Base-by-base conservation (phyloP, 2,888 invertebrate species). In the Ectobius pallidus region DNA sequence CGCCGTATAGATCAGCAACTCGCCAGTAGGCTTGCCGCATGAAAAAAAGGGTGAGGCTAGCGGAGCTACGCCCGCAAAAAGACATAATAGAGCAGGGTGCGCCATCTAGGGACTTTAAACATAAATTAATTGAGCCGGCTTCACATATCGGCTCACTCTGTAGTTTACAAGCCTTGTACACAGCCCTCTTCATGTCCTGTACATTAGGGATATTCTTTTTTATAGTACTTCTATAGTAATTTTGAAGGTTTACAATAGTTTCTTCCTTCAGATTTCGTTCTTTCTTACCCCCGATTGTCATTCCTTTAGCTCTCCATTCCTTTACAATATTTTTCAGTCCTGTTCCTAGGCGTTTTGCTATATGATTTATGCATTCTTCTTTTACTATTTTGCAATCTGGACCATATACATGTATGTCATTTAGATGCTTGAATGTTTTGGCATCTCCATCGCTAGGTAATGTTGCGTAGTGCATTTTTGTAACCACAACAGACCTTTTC, bases 341-440 rank as follows among this genome's bases (percentile, higher is more conserved):
- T 32, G 76, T 73, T 7, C 74, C 74, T 14, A 75, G 27, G 49
- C 76, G 39, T 69, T 77, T 76, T 44, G 74, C 67, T 3, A 75
- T 74, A 39, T 77, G 76, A 71, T 77, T 76, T 18, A 75, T 25
- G 63, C 74, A 76, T 58, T 62, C 76, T 74, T 49, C 74, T 74
- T 73, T 76, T 73, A 25, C 67, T 22, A 2, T 34, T 52, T 18
- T 1, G 1, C 25, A 25, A n/a, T 58, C 58, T 27, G 58, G 25
- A 58, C 58, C 20, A 27, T 3, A 18, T 30, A 58, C 58, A 27
- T 25, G 30, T 30, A 58, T 14, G 11, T 58, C 4, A 25, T 58
- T 25, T 22, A 58, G 52, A 58, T 58, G 58, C 14, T 30, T 58
- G 3, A 27, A 22, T 58, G 58, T 58, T 58, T 58, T 58, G 18